Evolutionary conservation across 2,888 invertebrate species (phyloP).

Genomic region (Chrysomela aeneicollis): DNA sequence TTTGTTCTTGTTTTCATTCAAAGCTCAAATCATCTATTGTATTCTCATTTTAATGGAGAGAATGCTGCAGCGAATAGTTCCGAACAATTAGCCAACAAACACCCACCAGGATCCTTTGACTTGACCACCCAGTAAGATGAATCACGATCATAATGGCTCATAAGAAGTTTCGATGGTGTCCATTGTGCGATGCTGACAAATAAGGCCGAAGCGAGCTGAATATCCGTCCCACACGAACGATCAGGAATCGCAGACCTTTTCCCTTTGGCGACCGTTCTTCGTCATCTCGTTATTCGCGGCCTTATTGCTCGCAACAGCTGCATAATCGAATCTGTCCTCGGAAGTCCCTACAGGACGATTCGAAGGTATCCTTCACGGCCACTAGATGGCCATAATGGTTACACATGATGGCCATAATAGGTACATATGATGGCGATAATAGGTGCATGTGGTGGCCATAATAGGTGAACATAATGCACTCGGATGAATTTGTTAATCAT

Average conservation of each 20-base stretch:
- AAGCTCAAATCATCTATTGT: too few relatives aligned
- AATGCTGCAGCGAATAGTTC: too few relatives aligned
- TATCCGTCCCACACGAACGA: background rate
- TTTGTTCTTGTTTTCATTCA: too few relatives aligned
- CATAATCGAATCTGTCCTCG: background rate
- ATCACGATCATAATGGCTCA: slow-evolving; percentile 4
- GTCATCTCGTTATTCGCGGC: background rate
- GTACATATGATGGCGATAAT: too few relatives aligned
- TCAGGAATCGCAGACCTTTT: background rate
- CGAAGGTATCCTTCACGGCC: too few relatives aligned
- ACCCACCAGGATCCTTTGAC: background rate
- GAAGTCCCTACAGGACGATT: background rate
- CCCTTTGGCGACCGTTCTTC: background rate
- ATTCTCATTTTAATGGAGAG: too few relatives aligned
- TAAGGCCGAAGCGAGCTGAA: slow-evolving; percentile 6
- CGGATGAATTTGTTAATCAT: too few relatives aligned
- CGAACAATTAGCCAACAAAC: background rate
- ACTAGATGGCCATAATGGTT: too few relatives aligned
- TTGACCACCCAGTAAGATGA: slow-evolving; percentile 3
- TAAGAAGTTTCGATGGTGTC: slow-evolving; percentile 10
- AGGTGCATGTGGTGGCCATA: too few relatives aligned
- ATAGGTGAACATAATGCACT: too few relatives aligned
- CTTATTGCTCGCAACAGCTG: too few relatives aligned
- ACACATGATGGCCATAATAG: too few relatives aligned
- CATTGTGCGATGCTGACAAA: slow-evolving; percentile 15